Base-by-base conservation (phyloP, 2,888 invertebrate species). In the Synergus umbraculus region DNA sequence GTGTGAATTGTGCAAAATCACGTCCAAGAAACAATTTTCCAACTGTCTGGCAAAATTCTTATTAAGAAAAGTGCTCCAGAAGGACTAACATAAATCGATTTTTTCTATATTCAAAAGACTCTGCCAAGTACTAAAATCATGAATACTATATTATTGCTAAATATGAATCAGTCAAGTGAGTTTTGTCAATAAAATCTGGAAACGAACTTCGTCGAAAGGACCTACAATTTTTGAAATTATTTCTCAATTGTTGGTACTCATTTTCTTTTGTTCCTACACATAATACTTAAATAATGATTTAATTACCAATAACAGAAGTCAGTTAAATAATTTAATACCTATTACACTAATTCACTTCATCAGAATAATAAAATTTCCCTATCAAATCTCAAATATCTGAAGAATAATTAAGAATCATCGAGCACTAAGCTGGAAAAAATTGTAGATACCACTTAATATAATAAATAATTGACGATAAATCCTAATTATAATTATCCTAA, bases 1-100 rank as follows among this genome's bases (percentile, higher is more conserved):
- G 2, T 66, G 67, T 18, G 83, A 85, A 22, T 63, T 85, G 29
- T 64, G 80, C 22, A 82, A 78, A 65, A 83, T 86, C 41, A 85
- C 78, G 8, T 41, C 79, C n/a, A 81, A 78, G 43, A 81, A 78
- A 63, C 76, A 46, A 37, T 85, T 86, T 64, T 82, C 85, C 7
- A 76, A 76, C 1, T 63, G 78, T 41, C 66, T 85, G 10, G 78
- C 79, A 37, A 80, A 81, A 64, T 83, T 84, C 76, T 79, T 86
- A 46, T 82, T 83, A 37, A 41, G 80, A 10, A 80, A 78, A 78
- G 81, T 80, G 7, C 79, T 80, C 49, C 73, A 65, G 15, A 43
- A 76, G 18, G 43, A 8, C 18, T 69, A 10, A 29, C 12, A 46
- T 12, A 29, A 29, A 29, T 29, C 29, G 60, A 81, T 66, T 76